These are phyloP conservation scores for Columbina picui DNA, from an alignment of 2,113 vertebrate species.

Conservation along the genomic window DNA sequence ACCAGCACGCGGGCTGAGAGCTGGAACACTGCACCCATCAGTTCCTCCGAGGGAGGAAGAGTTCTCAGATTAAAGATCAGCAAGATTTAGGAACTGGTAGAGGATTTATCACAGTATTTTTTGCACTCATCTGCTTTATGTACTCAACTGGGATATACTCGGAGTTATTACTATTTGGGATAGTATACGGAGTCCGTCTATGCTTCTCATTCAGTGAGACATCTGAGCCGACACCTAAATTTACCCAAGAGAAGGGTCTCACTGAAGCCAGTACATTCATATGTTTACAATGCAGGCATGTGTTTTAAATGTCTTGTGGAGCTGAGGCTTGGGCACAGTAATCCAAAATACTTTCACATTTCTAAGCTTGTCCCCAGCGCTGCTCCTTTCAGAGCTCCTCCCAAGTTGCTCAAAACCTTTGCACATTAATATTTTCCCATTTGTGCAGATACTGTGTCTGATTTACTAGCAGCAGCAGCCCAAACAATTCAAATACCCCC, in stretches of 20 bases:
- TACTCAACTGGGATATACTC: background rate
- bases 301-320: constrained; percentile 44
- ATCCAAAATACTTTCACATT: background rate
- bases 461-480: background rate
- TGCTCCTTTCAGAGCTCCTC: constrained; percentile 1
- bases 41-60: background rate
- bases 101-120: background rate
- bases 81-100: constrained; percentile 9
- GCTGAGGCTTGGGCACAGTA: background rate
- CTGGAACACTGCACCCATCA: background rate
- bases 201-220: background rate
- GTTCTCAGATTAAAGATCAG: constrained; percentile 25
- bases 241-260: background rate
- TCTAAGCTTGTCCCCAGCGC: background rate
- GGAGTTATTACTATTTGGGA: background rate
- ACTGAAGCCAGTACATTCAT: background rate
- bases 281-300: background rate
- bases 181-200: background rate
- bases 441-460: background rate
- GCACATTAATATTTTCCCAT: background rate
- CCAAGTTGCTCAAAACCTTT: background rate
- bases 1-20: background rate
- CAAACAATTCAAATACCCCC: background rate
- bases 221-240: background rate
- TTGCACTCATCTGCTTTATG: constrained; percentile 5